Conservation (phyloP, 1,140 invertebrate species). For the Drosophila biarmipes region DNA sequence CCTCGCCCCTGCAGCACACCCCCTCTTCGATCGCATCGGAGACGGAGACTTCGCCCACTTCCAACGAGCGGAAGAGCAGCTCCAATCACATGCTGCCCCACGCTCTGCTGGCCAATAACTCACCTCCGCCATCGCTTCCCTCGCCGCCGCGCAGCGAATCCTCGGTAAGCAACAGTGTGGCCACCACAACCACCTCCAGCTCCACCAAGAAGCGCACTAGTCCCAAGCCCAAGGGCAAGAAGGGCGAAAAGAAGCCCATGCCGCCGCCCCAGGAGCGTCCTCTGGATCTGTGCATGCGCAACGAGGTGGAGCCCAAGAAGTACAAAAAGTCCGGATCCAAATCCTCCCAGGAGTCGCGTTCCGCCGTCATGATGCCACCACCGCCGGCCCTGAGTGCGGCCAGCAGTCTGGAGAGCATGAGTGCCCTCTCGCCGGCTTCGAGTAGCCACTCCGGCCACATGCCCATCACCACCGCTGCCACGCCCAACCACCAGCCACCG, state of each 20-base stretch:
- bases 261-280: slow-evolving; percentile 91
- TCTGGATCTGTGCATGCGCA: slow-evolving; percentile 91
- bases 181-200: slow-evolving; percentile 1
- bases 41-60: slow-evolving; percentile 69
- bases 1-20: slow-evolving; percentile 79
- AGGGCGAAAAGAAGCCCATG: slow-evolving; percentile 71
- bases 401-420: slow-evolving; percentile 75
- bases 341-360: slow-evolving; percentile 84
- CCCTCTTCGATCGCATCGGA: slow-evolving; percentile 78
- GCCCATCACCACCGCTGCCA: slow-evolving; percentile 48
- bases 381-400: slow-evolving; percentile 68
- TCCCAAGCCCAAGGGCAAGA: slow-evolving; percentile 54
- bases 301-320: slow-evolving; percentile 69
- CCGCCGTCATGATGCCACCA: slow-evolving; percentile 84
- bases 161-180: slow-evolving; percentile 46
- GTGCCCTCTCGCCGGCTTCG: slow-evolving; percentile 70
- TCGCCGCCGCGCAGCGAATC: slow-evolving; percentile 83
- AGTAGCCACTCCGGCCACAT: slow-evolving; percentile 70
- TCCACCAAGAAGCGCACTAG: slow-evolving; percentile 45
- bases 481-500: slow-evolving; percentile 49
- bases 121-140: slow-evolving; percentile 74
- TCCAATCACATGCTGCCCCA: slow-evolving; percentile 48
- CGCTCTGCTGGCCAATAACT: slow-evolving; percentile 53
- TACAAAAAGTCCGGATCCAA: slow-evolving; percentile 68
- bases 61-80: slow-evolving; percentile 36